Evolutionary conservation across 2,113 vertebrate genomes (phyloP).

Genomic region (Pygoscelis adeliae): DNA sequence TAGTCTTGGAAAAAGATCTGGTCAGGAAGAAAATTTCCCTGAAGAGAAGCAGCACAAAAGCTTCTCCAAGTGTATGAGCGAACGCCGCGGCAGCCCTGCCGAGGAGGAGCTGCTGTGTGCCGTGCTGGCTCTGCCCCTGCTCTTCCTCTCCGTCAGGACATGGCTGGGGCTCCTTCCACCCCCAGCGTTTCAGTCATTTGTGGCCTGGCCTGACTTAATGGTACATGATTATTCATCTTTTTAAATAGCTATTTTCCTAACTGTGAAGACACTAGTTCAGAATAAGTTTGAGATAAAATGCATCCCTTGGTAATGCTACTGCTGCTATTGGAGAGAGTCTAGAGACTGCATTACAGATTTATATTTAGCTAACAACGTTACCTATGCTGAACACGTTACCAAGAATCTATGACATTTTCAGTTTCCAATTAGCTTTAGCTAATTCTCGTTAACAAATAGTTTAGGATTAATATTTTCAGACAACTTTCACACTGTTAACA

Average conservation of each 20-base stretch:
- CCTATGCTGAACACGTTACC: neutral
- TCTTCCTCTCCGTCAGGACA: neutral
- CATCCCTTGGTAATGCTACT: neutral
- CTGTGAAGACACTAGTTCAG: neutral
- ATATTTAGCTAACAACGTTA: neutral
- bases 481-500: neutral
- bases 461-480: neutral
- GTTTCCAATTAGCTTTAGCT: neutral
- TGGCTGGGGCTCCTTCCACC: neutral
- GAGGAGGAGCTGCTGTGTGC: neutral
- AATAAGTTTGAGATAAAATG: neutral
- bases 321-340: neutral
- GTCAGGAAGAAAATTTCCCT: neutral
- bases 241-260: neutral
- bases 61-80: neutral
- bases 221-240: neutral
- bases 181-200: no score
- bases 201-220: neutral
- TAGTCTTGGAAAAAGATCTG: neutral
- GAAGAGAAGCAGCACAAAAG: neutral
- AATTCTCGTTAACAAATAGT: neutral
- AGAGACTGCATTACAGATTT: neutral
- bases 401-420: neutral
- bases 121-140: neutral
- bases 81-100: fast-evolving